These are phyloP conservation scores for Epinotia demarniana DNA, from an alignment of 2,888 invertebrate genomes.

Conservation along the genomic window DNA sequence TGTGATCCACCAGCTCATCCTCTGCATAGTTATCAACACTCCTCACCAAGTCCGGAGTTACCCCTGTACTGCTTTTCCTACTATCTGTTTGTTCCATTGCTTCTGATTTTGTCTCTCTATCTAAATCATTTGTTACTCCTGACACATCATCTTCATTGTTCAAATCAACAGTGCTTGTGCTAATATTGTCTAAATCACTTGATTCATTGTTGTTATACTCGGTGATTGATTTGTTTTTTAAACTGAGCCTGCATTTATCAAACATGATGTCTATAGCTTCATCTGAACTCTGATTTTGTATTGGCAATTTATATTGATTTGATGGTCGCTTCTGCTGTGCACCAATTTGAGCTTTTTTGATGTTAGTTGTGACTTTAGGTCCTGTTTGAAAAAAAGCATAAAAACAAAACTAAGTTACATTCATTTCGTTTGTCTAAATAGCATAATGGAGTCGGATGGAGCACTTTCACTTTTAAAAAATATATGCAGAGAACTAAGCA, in stretches of 20 bases:
- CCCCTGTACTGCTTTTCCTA: slow-evolving; percentile 56
- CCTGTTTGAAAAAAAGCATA: slow-evolving; percentile 51
- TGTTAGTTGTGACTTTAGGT: slow-evolving; percentile 50
- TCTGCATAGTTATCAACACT: slow-evolving; percentile 70
- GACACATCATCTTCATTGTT: slow-evolving; percentile 42
- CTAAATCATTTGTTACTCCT: slow-evolving; percentile 51
- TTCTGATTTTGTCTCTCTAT: slow-evolving; percentile 21
- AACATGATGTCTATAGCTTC: slow-evolving; percentile 70
- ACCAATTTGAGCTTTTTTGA: slow-evolving; percentile 63
- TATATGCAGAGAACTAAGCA: neutral
- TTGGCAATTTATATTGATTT: slow-evolving; percentile 59
- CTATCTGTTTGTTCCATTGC: slow-evolving; percentile 47
- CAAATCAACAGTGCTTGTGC: slow-evolving; percentile 29
- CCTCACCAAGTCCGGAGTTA: slow-evolving; percentile 68
- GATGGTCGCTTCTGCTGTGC: slow-evolving; percentile 54
- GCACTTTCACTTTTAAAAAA: slow-evolving; percentile 1
- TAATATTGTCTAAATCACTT: slow-evolving; percentile 49
- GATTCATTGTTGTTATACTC: slow-evolving; percentile 49
- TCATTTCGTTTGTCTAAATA: neutral
- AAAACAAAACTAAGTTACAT: neutral
- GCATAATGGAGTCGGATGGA: neutral
- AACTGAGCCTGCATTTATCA: slow-evolving; percentile 75
- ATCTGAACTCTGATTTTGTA: slow-evolving; percentile 64
- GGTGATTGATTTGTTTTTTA: slow-evolving; percentile 59
- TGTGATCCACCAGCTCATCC: slow-evolving; percentile 73